A percentile compares a stretch with the other conserved stretches of the same genome.
Conservation (phyloP, 2,797 vertebrate species). For the Gambelia wislizenii region DNA sequence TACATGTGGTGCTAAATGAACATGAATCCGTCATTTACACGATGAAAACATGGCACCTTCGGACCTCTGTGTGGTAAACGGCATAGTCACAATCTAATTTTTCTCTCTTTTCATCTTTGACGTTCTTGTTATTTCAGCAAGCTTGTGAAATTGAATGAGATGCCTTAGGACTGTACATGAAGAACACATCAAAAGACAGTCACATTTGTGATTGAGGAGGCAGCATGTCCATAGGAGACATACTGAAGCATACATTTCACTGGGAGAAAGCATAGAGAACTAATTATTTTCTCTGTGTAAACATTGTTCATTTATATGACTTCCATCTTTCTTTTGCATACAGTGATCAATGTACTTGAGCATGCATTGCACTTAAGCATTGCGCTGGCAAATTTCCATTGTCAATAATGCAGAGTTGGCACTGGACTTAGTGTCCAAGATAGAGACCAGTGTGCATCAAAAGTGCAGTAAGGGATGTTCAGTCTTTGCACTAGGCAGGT, state of each 20-base stretch:
- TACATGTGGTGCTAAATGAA: too few species aligned
- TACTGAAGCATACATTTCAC: background rate
- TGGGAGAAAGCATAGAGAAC: background rate
- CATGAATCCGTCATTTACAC: too few species aligned
- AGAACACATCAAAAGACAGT: background rate
- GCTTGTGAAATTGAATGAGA: background rate
- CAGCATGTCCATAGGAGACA: background rate
- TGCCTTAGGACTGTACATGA: background rate
- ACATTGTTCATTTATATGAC: background rate
- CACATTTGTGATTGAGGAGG: background rate
- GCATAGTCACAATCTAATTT: background rate
- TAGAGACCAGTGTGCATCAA: too few species aligned
- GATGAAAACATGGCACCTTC: too few species aligned
- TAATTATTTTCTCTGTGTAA: background rate
- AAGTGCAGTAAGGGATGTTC: too few species aligned
- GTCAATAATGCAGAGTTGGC: too few species aligned
- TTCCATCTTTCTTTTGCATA: background rate
- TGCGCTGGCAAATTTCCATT: too few species aligned
- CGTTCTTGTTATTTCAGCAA: background rate
- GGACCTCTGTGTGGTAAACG: too few species aligned
- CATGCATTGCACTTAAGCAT: too few species aligned
- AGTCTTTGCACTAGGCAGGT: too few species aligned
- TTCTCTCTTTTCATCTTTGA: background rate
- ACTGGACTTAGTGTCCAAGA: too few species aligned
- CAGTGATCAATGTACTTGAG: background rate